Percentiles rank a stretch among this genome's conserved stretches.
Conservation (phyloP, 2,113 vertebrate species). For the Spilogale gracilis region DNA sequence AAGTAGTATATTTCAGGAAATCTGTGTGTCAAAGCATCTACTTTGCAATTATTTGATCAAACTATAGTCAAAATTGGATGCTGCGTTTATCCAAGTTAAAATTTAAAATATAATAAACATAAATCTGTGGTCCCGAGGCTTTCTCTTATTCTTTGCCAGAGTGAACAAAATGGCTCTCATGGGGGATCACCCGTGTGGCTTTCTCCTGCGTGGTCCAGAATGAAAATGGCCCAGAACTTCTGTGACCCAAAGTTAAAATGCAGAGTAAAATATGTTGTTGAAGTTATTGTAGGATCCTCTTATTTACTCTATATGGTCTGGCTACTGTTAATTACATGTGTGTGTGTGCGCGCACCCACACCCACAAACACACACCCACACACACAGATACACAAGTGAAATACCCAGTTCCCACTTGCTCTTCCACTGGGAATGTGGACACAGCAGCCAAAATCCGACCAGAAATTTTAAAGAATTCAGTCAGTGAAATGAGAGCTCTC, state of each 20-base stretch:
- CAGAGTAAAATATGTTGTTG: neutral
- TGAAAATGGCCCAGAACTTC: neutral
- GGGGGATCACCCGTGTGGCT: neutral
- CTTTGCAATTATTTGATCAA: constrained; percentile 52
- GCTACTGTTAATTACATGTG: neutral
- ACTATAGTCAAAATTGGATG: neutral
- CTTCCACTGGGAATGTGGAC: neutral
- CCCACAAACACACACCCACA: neutral
- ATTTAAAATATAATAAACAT: constrained; percentile 30
- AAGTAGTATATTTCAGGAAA: constrained; percentile 33
- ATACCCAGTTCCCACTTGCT: neutral
- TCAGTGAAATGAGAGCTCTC: neutral
- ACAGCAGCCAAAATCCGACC: neutral
- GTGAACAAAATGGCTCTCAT: neutral
- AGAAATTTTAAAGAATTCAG: neutral
- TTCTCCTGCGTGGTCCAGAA: neutral
- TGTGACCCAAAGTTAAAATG: neutral
- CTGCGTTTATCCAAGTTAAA: neutral
- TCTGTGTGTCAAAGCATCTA: neutral
- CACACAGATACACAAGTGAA: no score
- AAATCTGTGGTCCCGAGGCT: neutral
- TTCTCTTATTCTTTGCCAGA: constrained; percentile 28
- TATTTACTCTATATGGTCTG: neutral
- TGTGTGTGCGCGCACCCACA: no score
- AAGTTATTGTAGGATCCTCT: neutral